Percentiles rank a stretch among this genome's conserved stretches.
These are phyloP conservation scores for roundworm (Caenorhabditis elegans) DNA, from an alignment of 1,140 invertebrate species.

Conservation along the genomic window WBcel235 BX284605.5:12759001-12759500, in stretches of 20 bases:
- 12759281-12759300: too few relatives aligned
- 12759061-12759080: slow-evolving; percentile 44
- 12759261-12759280: too few relatives aligned
- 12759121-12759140: slow-evolving; percentile 54
- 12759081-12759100: slow-evolving; percentile 48
- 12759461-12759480: slow-evolving; percentile 43
- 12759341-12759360: neutral
- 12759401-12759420: too few relatives aligned
- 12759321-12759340: neutral
- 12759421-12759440: slow-evolving; percentile 36
- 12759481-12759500: slow-evolving; percentile 26
- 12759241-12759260: too few relatives aligned
- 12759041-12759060: slow-evolving; percentile 58
- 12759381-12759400: too few relatives aligned
- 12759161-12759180: too few relatives aligned
- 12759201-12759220: too few relatives aligned
- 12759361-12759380: neutral
- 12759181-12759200: too few relatives aligned
- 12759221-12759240: too few relatives aligned
- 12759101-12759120: slow-evolving; percentile 45
- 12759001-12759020: slow-evolving; percentile 42
- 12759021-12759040: slow-evolving; percentile 49
- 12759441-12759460: slow-evolving; percentile 34
- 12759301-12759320: slow-evolving; percentile 10
- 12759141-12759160: too few relatives aligned